Base-by-base conservation (phyloP, 2,888 invertebrate species). In the Nomada lathburiana region DNA sequence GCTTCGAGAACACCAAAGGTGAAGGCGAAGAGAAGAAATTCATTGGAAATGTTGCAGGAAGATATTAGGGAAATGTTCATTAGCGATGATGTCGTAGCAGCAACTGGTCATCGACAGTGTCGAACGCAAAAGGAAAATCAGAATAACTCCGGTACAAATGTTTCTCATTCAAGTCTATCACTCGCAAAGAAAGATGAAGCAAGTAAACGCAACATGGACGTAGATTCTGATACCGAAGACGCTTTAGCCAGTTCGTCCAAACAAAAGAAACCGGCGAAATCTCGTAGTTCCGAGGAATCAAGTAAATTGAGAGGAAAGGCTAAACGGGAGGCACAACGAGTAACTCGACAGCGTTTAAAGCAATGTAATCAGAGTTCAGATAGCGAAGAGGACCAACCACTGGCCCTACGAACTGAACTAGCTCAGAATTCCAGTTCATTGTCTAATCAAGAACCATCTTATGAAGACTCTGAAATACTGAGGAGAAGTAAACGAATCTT, bases 21-120 rank as follows among this genome's bases (percentile, higher is more conserved):
- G 72, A 91, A 83, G 82, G 74, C 79, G 65, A 89, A 89, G 47
- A 89, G 94, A 52, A 89, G 93, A 69, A 95, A 94, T 73, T 96
- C 96, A 89, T 90, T 97, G 65, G 95, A 96, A 88, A 94, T 95
- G 91, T 94, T 97, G 2, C 96, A 96, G 86, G 96, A 96, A 82
- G 96, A 97, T 86, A 95, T 97, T 59, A 95, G 96, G 87, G 96
- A 96, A 89, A 96, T 96, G 95, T 96, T 96, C 89, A 95, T 96
- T 72, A 95, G 95, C 84, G 95, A 96, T 84, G 96, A 95, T 47
- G 95, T 96, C 1, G 92, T 96, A 42, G 95, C 95, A 70, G 95
- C 96, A 18, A 95, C 95, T 2, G 96, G 96, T 16, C 95, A 96
- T 89, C 94, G 97, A 84, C 95, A 95, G 94, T 96, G 96, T 90